Conservation (phyloP, 2,113 vertebrate genomes). For the Eurystomus gularis region DNA sequence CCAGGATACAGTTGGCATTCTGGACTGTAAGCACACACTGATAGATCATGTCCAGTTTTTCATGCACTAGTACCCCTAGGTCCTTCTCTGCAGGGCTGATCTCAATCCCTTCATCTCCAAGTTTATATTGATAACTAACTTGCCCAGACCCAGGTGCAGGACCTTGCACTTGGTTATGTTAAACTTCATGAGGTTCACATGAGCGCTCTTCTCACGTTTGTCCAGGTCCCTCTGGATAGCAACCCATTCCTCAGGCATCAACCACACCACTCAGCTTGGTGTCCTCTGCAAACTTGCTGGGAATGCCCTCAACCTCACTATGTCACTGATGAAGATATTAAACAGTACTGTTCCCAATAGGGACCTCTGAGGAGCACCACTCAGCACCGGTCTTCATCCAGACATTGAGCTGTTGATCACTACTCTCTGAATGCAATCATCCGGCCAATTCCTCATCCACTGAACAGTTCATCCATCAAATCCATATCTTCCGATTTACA, state of each 20-base stretch:
- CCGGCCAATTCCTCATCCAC: not conserved
- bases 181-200: not conserved
- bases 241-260: not conserved
- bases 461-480: not conserved
- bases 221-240: not conserved
- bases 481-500: not conserved
- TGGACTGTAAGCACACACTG: too few relatives aligned
- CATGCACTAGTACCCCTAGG: not conserved
- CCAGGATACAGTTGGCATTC: not conserved
- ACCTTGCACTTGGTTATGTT: not conserved
- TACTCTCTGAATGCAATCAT: too few relatives aligned
- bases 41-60: not conserved
- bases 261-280: not conserved
- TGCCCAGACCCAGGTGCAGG: too few relatives aligned
- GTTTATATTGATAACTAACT: not conserved
- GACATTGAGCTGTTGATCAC: too few relatives aligned
- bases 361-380: not conserved
- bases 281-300: not conserved
- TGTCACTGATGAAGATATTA: not conserved
- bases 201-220: not conserved
- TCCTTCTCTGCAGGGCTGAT: not conserved
- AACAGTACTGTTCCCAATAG: not conserved
- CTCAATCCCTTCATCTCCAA: not conserved
- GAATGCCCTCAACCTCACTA: not conserved
- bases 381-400: not conserved